Percentiles rank a stretch among this genome's conserved stretches.
Conservation (phyloP, 2,797 vertebrate genomes). For the Tolypeutes matacus region DNA sequence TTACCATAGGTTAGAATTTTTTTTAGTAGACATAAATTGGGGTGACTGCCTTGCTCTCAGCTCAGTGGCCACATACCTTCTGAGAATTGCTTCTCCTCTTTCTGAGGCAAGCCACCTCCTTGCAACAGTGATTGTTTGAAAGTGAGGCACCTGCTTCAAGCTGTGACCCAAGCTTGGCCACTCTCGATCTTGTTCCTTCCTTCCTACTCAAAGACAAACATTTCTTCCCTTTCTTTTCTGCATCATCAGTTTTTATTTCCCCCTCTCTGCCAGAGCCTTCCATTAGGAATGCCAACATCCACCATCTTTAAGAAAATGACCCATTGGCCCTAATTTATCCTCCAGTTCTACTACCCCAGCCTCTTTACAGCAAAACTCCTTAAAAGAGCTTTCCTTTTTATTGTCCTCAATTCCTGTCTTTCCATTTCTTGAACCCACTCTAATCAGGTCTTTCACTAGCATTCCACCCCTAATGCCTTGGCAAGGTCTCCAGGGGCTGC, state of each 20-base stretch:
- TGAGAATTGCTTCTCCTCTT: not conserved
- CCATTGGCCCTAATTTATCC: not conserved
- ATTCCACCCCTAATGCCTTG: not conserved
- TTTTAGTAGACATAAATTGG: not conserved
- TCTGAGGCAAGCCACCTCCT: not conserved
- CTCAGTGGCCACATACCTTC: not conserved
- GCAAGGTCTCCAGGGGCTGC: not conserved
- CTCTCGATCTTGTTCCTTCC: not conserved
- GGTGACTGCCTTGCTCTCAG: not conserved
- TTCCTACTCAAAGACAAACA: not conserved
- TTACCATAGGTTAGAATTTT: not conserved
- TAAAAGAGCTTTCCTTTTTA: not conserved
- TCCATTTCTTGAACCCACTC: not conserved
- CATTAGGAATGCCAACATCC: not conserved
- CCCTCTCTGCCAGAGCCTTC: not conserved
- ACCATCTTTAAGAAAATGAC: not conserved
- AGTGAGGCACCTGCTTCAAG: too few species aligned
- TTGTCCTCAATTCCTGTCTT: not conserved
- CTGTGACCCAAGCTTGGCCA: not conserved
- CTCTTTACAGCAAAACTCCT: not conserved
- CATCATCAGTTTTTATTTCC: not conserved
- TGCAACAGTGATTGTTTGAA: not conserved
- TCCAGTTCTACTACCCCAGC: fast-evolving
- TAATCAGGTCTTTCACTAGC: not conserved
- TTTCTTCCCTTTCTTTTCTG: not conserved